phyloP scores from a whole-genome alignment of 2,888 invertebrate species.

The Steinernema hermaphroditum region DNA sequence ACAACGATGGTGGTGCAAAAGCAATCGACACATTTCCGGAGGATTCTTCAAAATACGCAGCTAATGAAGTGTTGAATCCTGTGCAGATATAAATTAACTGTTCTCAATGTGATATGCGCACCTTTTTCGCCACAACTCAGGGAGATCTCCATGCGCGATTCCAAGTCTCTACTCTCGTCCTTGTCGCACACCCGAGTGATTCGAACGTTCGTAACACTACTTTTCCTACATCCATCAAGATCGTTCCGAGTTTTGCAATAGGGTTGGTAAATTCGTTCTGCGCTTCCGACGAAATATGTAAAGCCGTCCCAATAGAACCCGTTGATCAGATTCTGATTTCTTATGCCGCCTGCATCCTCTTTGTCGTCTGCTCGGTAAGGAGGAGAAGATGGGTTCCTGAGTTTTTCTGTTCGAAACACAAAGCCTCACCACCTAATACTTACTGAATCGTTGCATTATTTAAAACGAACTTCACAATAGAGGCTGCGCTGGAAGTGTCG shows the following conservation, averaged over 20 bases:
- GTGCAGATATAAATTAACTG: too few relatives aligned
- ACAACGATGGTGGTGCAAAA: background rate
- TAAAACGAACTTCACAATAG: background rate
- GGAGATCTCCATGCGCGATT: constrained; percentile 43
- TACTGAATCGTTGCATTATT: background rate
- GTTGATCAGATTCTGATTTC: background rate
- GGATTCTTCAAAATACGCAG: background rate
- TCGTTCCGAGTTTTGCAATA: background rate
- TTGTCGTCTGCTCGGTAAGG: background rate
- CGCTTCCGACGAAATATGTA: constrained; percentile 11
- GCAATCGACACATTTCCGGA: background rate
- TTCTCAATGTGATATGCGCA: too few relatives aligned
- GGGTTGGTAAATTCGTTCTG: background rate
- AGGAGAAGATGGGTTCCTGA: background rate
- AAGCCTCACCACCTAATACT: too few relatives aligned
- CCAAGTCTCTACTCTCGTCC: constrained; percentile 40
- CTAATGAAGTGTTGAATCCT: background rate
- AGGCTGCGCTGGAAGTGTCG: background rate
- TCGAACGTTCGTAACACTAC: constrained; percentile 32
- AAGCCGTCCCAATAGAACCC: constrained; percentile 5
- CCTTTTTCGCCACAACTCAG: constrained; percentile 40
- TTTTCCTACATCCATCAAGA: background rate
- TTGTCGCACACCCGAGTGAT: constrained; percentile 43
- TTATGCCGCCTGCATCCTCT: background rate
- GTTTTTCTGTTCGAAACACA: too few relatives aligned